Conservation (phyloP, 2,113 vertebrate genomes). For the Tetraodon nigroviridis region DNA sequence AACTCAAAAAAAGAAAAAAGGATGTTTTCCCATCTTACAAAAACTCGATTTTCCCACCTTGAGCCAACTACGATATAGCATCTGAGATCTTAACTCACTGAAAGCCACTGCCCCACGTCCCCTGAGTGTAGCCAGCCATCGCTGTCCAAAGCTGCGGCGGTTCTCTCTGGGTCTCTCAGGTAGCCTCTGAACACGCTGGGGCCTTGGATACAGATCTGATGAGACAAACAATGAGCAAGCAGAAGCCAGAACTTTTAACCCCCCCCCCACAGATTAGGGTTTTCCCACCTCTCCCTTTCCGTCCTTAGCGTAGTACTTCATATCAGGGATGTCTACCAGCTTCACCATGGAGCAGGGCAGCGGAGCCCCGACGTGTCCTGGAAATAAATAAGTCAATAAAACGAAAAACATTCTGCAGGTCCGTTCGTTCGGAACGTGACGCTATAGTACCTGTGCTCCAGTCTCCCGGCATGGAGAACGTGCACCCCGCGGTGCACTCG, state of each 20-base stretch:
- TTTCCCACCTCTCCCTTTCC: constrained; percentile 74
- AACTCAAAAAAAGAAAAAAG: background rate
- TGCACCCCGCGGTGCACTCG: constrained; percentile 78
- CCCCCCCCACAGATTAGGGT: background rate
- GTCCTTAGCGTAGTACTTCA: constrained; percentile 74
- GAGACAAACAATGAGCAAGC: background rate
- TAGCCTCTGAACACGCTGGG: constrained; percentile 76
- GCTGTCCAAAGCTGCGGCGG: constrained; percentile 68
- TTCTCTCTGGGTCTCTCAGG: constrained; percentile 70
- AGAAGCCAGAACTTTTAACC: too few species aligned
- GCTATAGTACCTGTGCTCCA: constrained; percentile 66
- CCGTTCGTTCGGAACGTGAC: background rate
- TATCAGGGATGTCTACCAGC: constrained; percentile 74
- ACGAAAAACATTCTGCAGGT: constrained; percentile 7
- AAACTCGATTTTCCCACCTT: background rate
- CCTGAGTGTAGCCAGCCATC: constrained; percentile 79
- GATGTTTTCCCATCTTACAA: background rate
- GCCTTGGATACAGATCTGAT: constrained; percentile 74
- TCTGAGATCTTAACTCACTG: constrained; percentile 49
- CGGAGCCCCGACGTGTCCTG: constrained; percentile 77
- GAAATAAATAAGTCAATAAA: too few species aligned
- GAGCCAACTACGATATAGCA: background rate
- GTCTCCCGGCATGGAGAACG: constrained; percentile 79
- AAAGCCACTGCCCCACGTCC: constrained; percentile 78
- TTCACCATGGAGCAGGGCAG: constrained; percentile 75